phyloP scores from a whole-genome alignment of 2,113 vertebrate species.

The Campylorhamphus procurvoides region DNA sequence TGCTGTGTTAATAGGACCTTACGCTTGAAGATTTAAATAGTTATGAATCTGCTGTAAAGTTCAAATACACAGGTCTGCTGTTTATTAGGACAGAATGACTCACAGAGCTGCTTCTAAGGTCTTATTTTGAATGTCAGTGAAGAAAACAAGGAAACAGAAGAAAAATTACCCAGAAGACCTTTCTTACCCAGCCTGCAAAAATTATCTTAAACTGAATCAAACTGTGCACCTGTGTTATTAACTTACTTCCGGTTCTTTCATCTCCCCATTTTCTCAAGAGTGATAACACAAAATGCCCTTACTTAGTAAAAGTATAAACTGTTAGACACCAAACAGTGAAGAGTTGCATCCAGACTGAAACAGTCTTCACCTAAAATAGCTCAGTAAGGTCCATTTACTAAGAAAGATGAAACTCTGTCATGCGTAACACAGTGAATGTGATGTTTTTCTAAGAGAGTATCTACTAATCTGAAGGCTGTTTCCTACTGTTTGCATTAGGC shows the following conservation, averaged over 20 bases:
- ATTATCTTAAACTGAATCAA: background rate
- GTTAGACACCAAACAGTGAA: background rate
- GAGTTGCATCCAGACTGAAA: background rate
- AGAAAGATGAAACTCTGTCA: background rate
- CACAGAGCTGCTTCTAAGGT: background rate
- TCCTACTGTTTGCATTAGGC: background rate
- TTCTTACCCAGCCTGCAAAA: background rate
- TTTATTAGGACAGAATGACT: background rate
- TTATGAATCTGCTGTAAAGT: background rate
- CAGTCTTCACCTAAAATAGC: background rate
- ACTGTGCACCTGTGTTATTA: background rate
- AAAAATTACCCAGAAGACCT: rapidly evolving
- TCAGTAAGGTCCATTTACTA: background rate
- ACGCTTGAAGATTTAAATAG: background rate
- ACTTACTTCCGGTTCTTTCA: background rate
- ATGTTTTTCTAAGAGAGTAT: background rate
- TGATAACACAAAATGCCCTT: background rate
- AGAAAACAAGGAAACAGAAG: background rate
- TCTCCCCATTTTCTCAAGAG: background rate
- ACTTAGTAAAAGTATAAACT: background rate
- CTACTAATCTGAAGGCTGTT: background rate
- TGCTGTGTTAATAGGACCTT: background rate
- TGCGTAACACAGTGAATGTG: background rate
- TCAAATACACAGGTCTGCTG: background rate
- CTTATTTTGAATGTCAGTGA: background rate